These are phyloP conservation scores for Trematomus bernacchii DNA, from an alignment of 2,797 vertebrate species.

Conservation along the genomic window DNA sequence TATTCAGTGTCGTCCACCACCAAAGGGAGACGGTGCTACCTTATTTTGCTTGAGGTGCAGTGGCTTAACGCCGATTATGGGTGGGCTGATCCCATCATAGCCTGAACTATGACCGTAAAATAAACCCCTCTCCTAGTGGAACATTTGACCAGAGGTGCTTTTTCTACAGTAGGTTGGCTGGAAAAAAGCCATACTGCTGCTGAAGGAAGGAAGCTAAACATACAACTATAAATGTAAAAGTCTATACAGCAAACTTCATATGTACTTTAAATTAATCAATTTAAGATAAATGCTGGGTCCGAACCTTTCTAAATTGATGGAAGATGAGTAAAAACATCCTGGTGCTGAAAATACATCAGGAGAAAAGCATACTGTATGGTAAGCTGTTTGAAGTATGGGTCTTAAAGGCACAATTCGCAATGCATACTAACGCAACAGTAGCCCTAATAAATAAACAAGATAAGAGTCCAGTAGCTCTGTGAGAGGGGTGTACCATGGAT, in stretches of 20 bases:
- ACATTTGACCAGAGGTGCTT: conserved; percentile 5
- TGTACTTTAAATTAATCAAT: neutral
- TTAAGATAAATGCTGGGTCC: neutral
- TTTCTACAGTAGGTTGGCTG: neutral
- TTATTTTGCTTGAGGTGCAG: conserved; percentile 50
- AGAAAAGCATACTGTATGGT: neutral
- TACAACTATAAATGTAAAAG: neutral
- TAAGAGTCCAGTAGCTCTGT: neutral
- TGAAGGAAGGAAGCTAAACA: neutral
- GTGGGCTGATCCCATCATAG: conserved; percentile 14
- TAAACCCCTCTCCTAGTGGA: neutral
- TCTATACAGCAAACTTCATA: neutral
- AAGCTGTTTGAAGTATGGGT: neutral
- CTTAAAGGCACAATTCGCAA: conserved; percentile 5
- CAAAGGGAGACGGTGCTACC: conserved; percentile 27
- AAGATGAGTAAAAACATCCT: neutral
- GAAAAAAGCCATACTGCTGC: neutral
- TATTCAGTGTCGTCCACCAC: conserved; percentile 23
- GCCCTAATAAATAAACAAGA: neutral
- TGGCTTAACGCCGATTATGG: conserved; percentile 9
- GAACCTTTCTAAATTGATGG: neutral
- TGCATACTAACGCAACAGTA: neutral
- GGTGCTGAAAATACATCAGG: neutral
- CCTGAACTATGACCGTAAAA: conserved; percentile 25
- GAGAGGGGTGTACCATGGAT: neutral